Percentiles rank a stretch among this genome's conserved stretches.
phyloP scores from a whole-genome alignment of 1,140 invertebrate genomes.

The Melanaphis sacchari region DNA sequence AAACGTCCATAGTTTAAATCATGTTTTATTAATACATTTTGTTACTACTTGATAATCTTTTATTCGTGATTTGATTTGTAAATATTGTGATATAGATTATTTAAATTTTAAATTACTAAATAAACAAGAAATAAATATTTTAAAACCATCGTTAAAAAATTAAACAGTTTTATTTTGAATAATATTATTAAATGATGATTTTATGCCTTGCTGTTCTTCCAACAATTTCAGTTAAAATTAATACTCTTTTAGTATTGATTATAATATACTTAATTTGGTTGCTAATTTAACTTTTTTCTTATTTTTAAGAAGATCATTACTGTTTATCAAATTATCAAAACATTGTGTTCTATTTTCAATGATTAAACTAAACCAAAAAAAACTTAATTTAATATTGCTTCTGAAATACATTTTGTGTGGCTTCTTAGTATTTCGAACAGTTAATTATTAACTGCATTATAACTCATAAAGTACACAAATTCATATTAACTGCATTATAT shows the following conservation, averaged over 20 bases:
- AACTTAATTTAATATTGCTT: neutral
- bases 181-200: neutral
- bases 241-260: neutral
- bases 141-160: neutral
- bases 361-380: neutral
- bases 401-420: neutral
- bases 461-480: neutral
- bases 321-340: neutral
- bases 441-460: neutral
- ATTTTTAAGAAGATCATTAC: neutral
- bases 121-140: neutral
- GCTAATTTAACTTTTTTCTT: neutral
- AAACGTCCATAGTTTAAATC: neutral
- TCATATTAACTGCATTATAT: neutral
- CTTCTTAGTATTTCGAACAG: neutral
- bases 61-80: neutral
- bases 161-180: neutral
- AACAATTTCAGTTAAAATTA: neutral
- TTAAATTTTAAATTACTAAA: neutral
- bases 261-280: neutral
- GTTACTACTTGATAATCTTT: neutral
- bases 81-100: neutral
- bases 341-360: neutral
- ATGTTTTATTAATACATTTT: neutral
- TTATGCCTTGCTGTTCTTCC: neutral